Evolutionary conservation across 2,113 vertebrate genomes (phyloP).

Genomic region (Petromus typicus): DNA sequence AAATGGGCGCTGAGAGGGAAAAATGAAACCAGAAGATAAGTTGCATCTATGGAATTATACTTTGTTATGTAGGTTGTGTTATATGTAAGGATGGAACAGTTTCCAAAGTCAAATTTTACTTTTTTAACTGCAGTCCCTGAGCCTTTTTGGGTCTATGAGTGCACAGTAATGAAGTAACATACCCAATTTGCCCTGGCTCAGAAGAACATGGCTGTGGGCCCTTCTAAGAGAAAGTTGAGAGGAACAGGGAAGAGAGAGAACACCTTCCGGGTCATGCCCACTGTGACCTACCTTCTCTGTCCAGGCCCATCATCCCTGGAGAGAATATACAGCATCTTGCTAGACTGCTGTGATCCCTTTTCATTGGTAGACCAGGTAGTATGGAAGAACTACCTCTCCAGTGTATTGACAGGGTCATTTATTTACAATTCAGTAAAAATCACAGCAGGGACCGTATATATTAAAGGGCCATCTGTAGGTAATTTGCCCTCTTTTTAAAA

Average conservation of each 20-base stretch:
- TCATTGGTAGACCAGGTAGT: neutral
- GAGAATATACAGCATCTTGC: neutral
- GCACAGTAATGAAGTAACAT: neutral
- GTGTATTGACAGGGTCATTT: neutral
- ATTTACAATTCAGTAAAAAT: constrained; percentile 25
- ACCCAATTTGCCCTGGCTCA: neutral
- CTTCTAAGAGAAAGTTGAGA: neutral
- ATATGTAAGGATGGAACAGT: neutral
- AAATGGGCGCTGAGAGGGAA: neutral
- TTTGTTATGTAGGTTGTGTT: constrained; percentile 34
- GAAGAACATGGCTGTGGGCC: neutral
- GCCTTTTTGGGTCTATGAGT: neutral
- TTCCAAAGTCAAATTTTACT: constrained; percentile 34
- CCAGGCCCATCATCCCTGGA: neutral
- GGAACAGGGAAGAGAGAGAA: neutral
- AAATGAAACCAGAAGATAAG: constrained; percentile 19
- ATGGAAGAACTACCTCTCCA: neutral
- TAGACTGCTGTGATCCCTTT: neutral
- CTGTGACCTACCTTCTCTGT: neutral
- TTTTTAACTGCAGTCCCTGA: neutral
- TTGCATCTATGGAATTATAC: neutral
- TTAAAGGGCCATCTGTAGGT: constrained; percentile 32
- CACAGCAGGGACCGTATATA: neutral
- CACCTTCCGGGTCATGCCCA: neutral
- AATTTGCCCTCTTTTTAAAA: constrained; percentile 55